These are phyloP conservation scores for Xiphophorus maculatus DNA, from an alignment of 2,113 vertebrate genomes.

Conservation along the genomic window DNA sequence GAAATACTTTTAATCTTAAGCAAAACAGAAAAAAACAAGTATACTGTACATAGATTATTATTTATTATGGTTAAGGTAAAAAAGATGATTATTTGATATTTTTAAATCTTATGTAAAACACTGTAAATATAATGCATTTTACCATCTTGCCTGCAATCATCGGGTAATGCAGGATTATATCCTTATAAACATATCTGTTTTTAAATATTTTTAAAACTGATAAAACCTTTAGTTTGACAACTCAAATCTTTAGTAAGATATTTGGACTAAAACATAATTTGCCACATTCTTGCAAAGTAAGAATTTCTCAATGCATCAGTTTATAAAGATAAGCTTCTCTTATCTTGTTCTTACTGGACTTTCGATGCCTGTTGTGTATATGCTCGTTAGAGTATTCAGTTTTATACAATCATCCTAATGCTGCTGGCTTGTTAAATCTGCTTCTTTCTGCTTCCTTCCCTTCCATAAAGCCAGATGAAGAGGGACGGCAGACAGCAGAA, in stretches of 20 bases:
- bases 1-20: not conserved
- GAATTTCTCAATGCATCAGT: not conserved
- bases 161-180: not conserved
- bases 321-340: not conserved
- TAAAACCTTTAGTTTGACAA: not conserved
- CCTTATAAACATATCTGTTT: not conserved
- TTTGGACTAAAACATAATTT: not conserved
- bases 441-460: slow-evolving; percentile 29
- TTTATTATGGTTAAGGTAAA: not conserved
- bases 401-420: slow-evolving; percentile 7
- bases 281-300: no score
- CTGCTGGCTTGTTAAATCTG: not conserved
- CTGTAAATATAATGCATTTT: not conserved
- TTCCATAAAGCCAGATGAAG: slow-evolving; percentile 46
- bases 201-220: not conserved
- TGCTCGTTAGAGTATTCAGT: slow-evolving; percentile 16
- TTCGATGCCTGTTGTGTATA: slow-evolving; percentile 4
- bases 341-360: not conserved
- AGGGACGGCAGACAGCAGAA: slow-evolving; percentile 53
- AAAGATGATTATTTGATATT: not conserved
- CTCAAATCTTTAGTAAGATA: slow-evolving; percentile 10
- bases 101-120: not conserved
- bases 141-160: not conserved
- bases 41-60: not conserved
- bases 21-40: not conserved